A percentile compares a stretch with the other conserved stretches of the same genome.
phyloP scores from a whole-genome alignment of 2,797 vertebrate genomes.

The Percopsis omiscomaycus region DNA sequence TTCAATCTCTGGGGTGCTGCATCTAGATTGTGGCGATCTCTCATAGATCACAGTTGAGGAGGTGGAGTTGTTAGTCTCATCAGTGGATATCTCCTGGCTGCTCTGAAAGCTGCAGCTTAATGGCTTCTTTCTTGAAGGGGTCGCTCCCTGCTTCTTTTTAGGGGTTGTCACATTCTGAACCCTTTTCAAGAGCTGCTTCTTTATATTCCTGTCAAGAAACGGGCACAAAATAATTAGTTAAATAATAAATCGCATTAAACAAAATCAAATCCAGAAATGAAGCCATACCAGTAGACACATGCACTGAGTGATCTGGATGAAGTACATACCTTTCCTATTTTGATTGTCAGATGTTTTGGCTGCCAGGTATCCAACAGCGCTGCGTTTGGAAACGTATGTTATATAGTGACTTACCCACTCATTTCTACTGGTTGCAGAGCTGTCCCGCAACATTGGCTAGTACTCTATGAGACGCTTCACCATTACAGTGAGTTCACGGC shows the following conservation, averaged over 20 bases:
- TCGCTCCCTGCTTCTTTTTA: constrained; percentile 28
- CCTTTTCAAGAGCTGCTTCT: constrained; percentile 4
- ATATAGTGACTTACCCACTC: constrained; percentile 10
- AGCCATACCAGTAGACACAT: constrained; percentile 5
- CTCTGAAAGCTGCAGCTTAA: neutral
- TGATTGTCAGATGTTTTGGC: too few relatives aligned
- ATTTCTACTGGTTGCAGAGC: constrained; percentile 9
- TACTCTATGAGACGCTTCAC: constrained; percentile 21
- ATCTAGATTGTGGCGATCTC: constrained; percentile 8
- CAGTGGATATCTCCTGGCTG: constrained; percentile 10
- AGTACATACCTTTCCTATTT: constrained; percentile 1
- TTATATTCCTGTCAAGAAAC: too few relatives aligned
- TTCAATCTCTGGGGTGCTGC: constrained; percentile 12
- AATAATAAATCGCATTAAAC: too few relatives aligned
- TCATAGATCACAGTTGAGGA: constrained; percentile 9
- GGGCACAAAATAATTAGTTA: neutral
- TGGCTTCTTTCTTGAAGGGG: constrained; percentile 15
- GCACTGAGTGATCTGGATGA: constrained; percentile 8
- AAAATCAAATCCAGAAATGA: constrained; percentile 8
- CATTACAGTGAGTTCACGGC: constrained; percentile 18
- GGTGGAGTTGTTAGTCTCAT: constrained; percentile 6
- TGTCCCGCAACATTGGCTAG: constrained; percentile 24
- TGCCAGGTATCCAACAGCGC: too few relatives aligned
- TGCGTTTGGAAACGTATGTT: too few relatives aligned
- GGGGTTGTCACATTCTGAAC: constrained; percentile 25